These are phyloP conservation scores for Leuciscus waleckii DNA, from an alignment of 2,797 vertebrate species.

Conservation along the genomic window DNA sequence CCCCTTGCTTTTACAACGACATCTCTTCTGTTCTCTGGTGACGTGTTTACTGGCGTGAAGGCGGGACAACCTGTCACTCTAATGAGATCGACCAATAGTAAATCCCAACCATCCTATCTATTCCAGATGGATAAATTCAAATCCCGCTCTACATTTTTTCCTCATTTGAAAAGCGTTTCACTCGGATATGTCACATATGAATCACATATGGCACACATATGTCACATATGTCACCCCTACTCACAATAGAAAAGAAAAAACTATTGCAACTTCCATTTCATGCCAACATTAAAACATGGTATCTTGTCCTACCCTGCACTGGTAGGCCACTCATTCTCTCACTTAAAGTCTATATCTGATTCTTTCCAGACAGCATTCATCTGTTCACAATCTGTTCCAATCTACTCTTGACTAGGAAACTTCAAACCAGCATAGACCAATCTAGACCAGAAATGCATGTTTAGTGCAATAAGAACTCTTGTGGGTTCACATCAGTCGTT, in stretches of 20 bases:
- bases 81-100: background rate
- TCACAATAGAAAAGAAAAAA: background rate
- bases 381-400: constrained; percentile 2
- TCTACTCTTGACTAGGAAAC: background rate
- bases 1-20: background rate
- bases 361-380: constrained; percentile 33
- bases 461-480: background rate
- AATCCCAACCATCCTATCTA: background rate
- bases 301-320: background rate
- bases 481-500: background rate
- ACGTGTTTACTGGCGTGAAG: too few species aligned
- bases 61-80: background rate
- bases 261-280: background rate
- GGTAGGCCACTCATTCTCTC: background rate
- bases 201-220: too few species aligned
- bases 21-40: background rate
- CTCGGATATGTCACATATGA: background rate
- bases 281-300: background rate
- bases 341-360: background rate
- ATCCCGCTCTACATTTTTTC: background rate
- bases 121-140: background rate
- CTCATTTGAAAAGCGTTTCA: background rate
- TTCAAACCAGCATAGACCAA: background rate
- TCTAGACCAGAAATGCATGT: background rate
- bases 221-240: too few species aligned